phyloP scores from a whole-genome alignment of 2,888 invertebrate species.

The Scrobipalpa costella region DNA sequence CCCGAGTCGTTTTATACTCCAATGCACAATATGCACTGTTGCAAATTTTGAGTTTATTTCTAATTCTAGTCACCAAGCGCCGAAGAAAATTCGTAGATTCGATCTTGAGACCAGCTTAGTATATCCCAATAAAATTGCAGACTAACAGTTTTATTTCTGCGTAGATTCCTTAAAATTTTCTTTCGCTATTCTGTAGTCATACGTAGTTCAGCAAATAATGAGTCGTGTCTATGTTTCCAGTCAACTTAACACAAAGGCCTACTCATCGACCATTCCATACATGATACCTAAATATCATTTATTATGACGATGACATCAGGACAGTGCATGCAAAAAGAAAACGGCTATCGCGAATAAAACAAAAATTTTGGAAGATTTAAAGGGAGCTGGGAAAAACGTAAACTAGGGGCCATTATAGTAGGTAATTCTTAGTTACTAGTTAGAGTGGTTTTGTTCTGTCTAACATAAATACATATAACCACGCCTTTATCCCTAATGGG shows the following conservation, averaged over 20 bases:
- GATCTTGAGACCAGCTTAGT: too few relatives aligned
- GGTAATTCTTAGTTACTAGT: too few relatives aligned
- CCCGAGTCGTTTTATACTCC: constrained; percentile 33
- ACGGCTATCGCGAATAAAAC: not conserved
- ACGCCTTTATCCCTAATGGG: too few relatives aligned
- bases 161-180: not conserved
- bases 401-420: too few relatives aligned
- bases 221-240: not conserved
- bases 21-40: constrained; percentile 7
- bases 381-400: not conserved
- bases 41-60: not conserved
- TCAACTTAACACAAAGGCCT: not conserved
- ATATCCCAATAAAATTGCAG: not conserved
- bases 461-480: too few relatives aligned
- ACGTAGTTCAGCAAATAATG: not conserved
- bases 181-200: not conserved
- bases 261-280: not conserved
- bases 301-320: not conserved
- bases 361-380: not conserved
- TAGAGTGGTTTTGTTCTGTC: too few relatives aligned
- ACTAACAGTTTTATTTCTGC: not conserved
- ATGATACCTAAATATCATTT: not conserved
- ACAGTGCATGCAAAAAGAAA: not conserved
- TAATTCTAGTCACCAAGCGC: too few relatives aligned
- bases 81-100: too few relatives aligned